Evolutionary conservation across 92 coral and sea anemone genomes (phyloP).

Genomic region (Desmophyllum pertusum): DNA sequence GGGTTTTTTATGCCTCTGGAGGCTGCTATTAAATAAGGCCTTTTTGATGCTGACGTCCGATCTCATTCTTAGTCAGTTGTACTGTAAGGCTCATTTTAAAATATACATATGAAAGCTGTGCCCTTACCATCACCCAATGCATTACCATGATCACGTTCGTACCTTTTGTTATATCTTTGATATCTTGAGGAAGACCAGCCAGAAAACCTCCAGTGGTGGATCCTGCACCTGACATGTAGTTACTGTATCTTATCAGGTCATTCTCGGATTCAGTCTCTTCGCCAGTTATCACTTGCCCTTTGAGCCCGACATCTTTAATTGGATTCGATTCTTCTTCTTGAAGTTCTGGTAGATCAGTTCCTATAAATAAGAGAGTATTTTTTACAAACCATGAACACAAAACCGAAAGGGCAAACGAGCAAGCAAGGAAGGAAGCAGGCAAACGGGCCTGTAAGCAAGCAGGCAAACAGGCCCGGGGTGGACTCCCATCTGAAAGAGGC

Average conservation of each 20-base stretch:
- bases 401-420: not conserved
- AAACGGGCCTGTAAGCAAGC: too few species aligned
- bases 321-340: slow-evolving; percentile 10
- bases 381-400: not conserved
- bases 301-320: slow-evolving; percentile 26
- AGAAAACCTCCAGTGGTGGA: slow-evolving; percentile 38
- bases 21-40: too few species aligned
- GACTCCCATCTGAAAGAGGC: not conserved
- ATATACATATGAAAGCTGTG: too few species aligned
- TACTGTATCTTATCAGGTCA: slow-evolving; percentile 45
- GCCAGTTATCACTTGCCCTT: slow-evolving; percentile 28
- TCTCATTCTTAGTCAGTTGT: too few species aligned
- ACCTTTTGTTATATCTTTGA: slow-evolving; percentile 20
- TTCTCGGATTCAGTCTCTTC: slow-evolving; percentile 28
- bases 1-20: too few species aligned
- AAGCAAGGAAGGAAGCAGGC: not conserved
- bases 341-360: slow-evolving; percentile 27
- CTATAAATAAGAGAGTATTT: slow-evolving; percentile 20
- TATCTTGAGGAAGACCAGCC: slow-evolving; percentile 28
- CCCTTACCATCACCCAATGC: too few species aligned
- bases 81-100: too few species aligned
- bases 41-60: too few species aligned
- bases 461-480: too few species aligned
- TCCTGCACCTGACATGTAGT: slow-evolving; percentile 46
- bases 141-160: not conserved